Percentiles rank a stretch among this genome's conserved stretches.
Conservation (phyloP, 2,797 vertebrate genomes). For the Australoheros facetus region DNA sequence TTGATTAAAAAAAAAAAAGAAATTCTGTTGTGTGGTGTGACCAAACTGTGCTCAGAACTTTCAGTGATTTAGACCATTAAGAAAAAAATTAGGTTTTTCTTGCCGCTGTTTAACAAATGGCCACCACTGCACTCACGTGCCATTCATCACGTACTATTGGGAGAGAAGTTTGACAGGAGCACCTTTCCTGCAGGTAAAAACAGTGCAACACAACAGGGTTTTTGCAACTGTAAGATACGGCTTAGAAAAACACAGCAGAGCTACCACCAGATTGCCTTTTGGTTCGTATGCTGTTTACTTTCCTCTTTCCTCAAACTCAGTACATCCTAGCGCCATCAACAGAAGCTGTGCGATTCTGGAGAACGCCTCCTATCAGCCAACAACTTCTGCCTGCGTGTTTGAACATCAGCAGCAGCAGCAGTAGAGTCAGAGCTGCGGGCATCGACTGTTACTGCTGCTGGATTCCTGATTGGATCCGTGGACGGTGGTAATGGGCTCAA, state of each 20-base stretch:
- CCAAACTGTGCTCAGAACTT: not conserved
- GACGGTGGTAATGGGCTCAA: slow-evolving; percentile 69
- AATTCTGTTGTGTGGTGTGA: too few relatives aligned
- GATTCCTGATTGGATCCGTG: slow-evolving; percentile 70
- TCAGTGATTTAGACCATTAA: not conserved
- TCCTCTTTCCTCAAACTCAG: slow-evolving; percentile 9
- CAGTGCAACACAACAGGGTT: slow-evolving; percentile 1
- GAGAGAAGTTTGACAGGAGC: slow-evolving; percentile 1
- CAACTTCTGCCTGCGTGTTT: slow-evolving; percentile 23
- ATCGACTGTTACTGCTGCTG: slow-evolving; percentile 53
- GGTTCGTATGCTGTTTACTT: not conserved
- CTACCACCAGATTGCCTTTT: not conserved
- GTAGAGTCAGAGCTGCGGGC: slow-evolving; percentile 51
- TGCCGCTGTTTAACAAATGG: not conserved
- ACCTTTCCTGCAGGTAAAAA: slow-evolving; percentile 4
- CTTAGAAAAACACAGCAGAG: slow-evolving; percentile 11
- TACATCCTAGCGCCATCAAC: slow-evolving; percentile 22
- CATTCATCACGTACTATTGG: not conserved
- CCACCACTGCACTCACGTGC: not conserved
- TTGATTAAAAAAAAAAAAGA: too few relatives aligned
- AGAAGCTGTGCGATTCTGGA: slow-evolving; percentile 31
- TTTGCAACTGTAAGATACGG: not conserved
- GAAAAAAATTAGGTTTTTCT: not conserved
- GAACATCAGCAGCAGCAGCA: slow-evolving; percentile 21
- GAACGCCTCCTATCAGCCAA: slow-evolving; percentile 42